Evolutionary conservation across 1,140 invertebrate genomes (phyloP), one percentile per base, ranked within the genome.

Genomic region (Marisa cornuarietis): DNA sequence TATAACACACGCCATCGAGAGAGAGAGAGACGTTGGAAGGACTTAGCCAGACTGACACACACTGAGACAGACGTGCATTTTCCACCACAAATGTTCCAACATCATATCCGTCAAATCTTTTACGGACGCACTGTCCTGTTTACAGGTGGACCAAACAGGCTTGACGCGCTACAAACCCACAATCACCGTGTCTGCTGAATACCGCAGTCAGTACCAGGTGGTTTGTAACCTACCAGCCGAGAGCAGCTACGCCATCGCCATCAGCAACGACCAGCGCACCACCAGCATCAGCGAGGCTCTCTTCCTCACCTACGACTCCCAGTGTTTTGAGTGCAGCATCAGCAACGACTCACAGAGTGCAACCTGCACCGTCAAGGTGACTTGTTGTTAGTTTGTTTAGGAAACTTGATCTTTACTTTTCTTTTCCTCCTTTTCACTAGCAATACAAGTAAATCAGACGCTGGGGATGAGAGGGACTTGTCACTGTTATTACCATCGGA

Each of bases 291-390:
- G 54, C 9, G 77, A 80, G 63, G 80, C 79, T 18, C 51, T 82
- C 22, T 81, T 78, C 51, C 63, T 82, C 9, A 58, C 73, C 13
- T 84, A 84, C 52, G 75, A 82, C n/a, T 80, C 81, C 0, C 62
- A 76, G 54, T 84, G 83, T 76, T 82, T 79, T 62, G 26, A 51
- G 14, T 84, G 83, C 75, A 73, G 42, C 51, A 78, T 79, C 5
- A 26, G 61, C 65, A n/a, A 42, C 63, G 18, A 65, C 9, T 22
- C 24, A 51, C 42, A 79, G 7, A 62, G 54, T 51, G 83, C 72
- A 42, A 82, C 69, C 62, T 84, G 83, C 72, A 76, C 78, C 8
- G 68, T 72, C 6, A 74, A 80, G 78, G 83, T 84, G 61, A 78
- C 54, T 42, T 42, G 31, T 42, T 42, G 31, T 42, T n/a, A n/a